Percentiles rank a stretch among this genome's conserved stretches.
These are phyloP conservation scores for Eucidaris tribuloides DNA, from an alignment of 35 echinoderm and acorn worm genomes.

Conservation along the genomic window DNA sequence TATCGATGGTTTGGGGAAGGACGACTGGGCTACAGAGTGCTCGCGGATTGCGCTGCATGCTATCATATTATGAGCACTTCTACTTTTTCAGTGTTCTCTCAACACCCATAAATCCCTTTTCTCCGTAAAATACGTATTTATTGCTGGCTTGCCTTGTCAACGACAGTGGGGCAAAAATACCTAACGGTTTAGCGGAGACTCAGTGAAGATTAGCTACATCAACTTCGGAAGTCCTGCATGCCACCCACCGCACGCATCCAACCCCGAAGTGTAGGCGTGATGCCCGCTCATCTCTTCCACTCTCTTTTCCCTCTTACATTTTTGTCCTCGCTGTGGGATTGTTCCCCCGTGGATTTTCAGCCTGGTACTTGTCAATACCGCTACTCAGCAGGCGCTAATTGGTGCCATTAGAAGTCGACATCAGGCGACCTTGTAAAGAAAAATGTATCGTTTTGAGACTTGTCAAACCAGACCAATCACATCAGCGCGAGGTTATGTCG, in stretches of 20 bases:
- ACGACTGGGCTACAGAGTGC: too few relatives aligned
- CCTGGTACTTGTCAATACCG: conserved; percentile 37
- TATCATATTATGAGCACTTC: too few relatives aligned
- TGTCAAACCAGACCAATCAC: neutral
- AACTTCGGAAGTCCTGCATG: neutral
- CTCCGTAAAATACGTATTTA: too few relatives aligned
- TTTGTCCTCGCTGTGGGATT: neutral
- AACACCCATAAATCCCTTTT: too few relatives aligned
- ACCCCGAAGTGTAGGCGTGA: conserved; percentile 11
- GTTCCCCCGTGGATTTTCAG: conserved; percentile 14
- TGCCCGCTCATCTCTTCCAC: too few relatives aligned
- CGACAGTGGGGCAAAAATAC: conserved; percentile 22
- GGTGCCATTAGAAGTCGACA: conserved; percentile 30
- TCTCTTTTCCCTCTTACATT: neutral
- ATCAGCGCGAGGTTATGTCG: neutral
- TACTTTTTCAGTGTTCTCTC: too few relatives aligned
- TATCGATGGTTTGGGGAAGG: too few relatives aligned
- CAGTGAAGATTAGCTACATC: conserved; percentile 22
- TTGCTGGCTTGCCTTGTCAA: neutral
- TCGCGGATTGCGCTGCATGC: too few relatives aligned
- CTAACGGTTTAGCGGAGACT: conserved; percentile 11
- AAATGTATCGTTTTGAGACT: neutral
- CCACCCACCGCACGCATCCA: conserved; percentile 24
- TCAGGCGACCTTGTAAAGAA: neutral
- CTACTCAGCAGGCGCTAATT: conserved; percentile 35